Conservation (phyloP, 2,113 vertebrate species). For the Neofelis nebulosa region DNA sequence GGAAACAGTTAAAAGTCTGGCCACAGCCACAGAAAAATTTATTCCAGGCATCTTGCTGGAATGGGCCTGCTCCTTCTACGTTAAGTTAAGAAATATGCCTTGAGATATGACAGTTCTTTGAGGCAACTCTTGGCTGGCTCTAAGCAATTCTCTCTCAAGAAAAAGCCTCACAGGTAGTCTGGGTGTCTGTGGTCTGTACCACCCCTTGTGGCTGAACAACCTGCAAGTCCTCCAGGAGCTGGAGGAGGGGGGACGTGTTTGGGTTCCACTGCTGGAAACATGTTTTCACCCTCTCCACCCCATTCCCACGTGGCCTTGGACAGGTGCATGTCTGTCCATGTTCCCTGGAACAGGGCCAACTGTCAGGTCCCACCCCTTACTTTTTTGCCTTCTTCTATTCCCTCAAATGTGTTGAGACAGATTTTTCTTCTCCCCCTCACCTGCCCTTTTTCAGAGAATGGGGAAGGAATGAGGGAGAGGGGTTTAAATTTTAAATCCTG, state of each 20-base stretch:
- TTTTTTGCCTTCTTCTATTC: neutral
- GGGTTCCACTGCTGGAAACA: no score
- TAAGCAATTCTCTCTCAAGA: neutral
- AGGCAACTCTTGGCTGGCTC: neutral
- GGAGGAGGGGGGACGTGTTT: neutral
- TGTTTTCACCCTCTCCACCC: neutral
- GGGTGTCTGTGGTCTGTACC: neutral
- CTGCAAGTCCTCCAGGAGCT: neutral
- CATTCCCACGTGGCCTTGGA: neutral
- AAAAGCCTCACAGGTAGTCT: neutral
- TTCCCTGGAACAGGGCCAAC: neutral
- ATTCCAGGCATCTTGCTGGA: neutral
- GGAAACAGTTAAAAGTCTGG: neutral
- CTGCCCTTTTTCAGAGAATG: neutral
- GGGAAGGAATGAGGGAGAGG: neutral
- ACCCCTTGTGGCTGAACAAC: neutral
- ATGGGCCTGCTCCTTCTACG: neutral
- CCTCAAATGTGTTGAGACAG: neutral
- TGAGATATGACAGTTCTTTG: neutral
- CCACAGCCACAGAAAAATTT: neutral
- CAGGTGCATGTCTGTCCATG: accelerated
- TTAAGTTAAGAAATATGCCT: neutral
- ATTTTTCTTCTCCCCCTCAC: neutral
- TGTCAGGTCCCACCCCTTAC: no score
- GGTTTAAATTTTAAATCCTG: neutral